Percentiles rank a stretch among this genome's conserved stretches.
Evolutionary conservation across 2,797 vertebrate genomes (phyloP).

Genomic region (Parambassis ranga): DNA sequence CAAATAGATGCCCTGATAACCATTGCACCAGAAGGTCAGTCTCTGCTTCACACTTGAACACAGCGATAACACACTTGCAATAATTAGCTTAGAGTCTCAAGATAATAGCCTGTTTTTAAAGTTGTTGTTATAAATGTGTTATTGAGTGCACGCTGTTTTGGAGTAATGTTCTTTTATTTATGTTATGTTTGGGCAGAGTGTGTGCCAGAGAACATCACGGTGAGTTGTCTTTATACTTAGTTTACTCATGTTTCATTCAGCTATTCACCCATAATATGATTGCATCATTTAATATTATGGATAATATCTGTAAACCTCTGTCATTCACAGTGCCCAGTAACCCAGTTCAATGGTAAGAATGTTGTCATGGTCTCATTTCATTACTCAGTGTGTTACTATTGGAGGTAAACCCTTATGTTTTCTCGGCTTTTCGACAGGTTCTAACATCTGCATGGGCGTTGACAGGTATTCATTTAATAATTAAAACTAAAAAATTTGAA

Average conservation of each 20-base stretch:
- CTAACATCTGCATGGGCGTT: slow-evolving; percentile 49
- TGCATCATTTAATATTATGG: neutral
- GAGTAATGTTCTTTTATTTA: neutral
- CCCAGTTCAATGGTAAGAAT: slow-evolving; percentile 62
- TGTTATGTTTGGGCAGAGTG: slow-evolving; percentile 55
- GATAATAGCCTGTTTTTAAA: neutral
- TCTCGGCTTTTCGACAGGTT: slow-evolving; percentile 42
- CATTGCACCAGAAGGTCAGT: slow-evolving; percentile 63
- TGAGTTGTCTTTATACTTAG: slow-evolving; percentile 37
- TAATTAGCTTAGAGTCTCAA: too few relatives aligned
- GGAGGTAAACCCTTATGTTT: neutral
- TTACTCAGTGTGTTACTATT: neutral
- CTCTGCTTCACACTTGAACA: neutral
- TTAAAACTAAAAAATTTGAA: neutral
- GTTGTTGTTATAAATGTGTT: neutral
- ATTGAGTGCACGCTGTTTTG: neutral
- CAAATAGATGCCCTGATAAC: slow-evolving; percentile 43
- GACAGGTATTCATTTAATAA: slow-evolving; percentile 60
- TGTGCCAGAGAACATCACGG: slow-evolving; percentile 40
- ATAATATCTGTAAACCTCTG: neutral
- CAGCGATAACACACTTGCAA: neutral
- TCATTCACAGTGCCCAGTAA: slow-evolving; percentile 65
- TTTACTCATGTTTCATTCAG: neutral
- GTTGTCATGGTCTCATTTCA: neutral
- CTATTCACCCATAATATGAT: neutral